These are phyloP conservation scores for Gila orcuttii DNA, from an alignment of 2,113 vertebrate genomes.

Conservation along the genomic window DNA sequence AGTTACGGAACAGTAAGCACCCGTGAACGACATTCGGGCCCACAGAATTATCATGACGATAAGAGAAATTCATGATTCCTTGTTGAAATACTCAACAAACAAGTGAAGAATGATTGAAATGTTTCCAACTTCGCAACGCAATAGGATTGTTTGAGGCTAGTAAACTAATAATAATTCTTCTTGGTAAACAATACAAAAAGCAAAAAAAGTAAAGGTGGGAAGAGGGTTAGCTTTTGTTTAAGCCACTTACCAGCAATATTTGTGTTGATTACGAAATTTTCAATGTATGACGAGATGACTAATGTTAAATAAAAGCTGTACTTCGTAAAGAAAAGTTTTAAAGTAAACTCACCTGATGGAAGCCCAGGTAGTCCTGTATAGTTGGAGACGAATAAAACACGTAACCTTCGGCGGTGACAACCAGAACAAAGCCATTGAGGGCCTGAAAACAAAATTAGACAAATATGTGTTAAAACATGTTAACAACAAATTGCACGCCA, in stretches of 20 bases:
- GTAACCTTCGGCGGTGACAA: conserved; percentile 66
- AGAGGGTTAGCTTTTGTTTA: too few relatives aligned
- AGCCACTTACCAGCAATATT: too few relatives aligned
- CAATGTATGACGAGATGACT: background rate
- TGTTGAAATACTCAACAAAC: background rate
- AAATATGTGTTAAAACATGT: conserved; percentile 13
- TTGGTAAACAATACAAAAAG: background rate
- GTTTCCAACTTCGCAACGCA: background rate
- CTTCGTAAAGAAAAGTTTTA: background rate
- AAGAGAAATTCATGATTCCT: background rate
- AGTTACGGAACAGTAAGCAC: background rate
- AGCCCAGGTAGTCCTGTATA: conserved; percentile 71
- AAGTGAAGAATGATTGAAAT: background rate
- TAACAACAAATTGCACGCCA: background rate
- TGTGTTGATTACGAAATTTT: background rate
- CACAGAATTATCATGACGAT: background rate
- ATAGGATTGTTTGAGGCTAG: background rate
- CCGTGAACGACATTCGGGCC: background rate
- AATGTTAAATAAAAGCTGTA: background rate
- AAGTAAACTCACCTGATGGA: conserved; percentile 67
- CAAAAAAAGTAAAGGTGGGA: too few relatives aligned
- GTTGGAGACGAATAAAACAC: conserved; percentile 70
- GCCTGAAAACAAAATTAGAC: conserved; percentile 56
- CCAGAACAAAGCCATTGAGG: conserved; percentile 68
- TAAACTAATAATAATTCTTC: background rate